Evolutionary conservation across 2,797 vertebrate genomes (phyloP).

Genomic region (Falco naumanni): DNA sequence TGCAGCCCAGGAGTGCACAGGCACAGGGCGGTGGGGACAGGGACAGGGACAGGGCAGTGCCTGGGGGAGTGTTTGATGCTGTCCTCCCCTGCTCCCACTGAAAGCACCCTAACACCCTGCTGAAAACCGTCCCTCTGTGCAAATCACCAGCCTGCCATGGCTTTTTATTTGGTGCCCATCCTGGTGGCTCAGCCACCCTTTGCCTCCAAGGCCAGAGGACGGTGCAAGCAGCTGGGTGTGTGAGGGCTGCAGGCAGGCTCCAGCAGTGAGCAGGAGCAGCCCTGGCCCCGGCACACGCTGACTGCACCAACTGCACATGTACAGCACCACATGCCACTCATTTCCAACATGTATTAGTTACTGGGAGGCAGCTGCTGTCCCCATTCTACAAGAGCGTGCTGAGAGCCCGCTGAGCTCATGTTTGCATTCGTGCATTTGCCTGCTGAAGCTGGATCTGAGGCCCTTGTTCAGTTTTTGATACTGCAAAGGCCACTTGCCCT

Average conservation of each 20-base stretch:
- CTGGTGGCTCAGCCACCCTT: accelerated
- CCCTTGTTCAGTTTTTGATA: neutral
- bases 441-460: neutral
- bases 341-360: accelerated
- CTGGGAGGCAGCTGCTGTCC: neutral
- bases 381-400: accelerated
- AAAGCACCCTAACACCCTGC: neutral
- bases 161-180: neutral
- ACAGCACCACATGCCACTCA: neutral
- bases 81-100: accelerated
- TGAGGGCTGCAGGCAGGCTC: accelerated
- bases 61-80: neutral
- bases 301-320: accelerated
- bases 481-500: accelerated
- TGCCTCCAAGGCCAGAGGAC: neutral
- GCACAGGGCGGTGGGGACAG: neutral
- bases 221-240: accelerated
- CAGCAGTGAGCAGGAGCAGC: neutral
- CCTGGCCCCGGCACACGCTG: accelerated
- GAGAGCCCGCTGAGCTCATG: neutral
- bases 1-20: neutral
- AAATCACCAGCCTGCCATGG: accelerated
- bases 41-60: neutral
- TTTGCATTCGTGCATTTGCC: neutral
- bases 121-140: neutral